phyloP scores from a whole-genome alignment of 2,888 invertebrate genomes.

The Phyllotreta cruciferae region DNA sequence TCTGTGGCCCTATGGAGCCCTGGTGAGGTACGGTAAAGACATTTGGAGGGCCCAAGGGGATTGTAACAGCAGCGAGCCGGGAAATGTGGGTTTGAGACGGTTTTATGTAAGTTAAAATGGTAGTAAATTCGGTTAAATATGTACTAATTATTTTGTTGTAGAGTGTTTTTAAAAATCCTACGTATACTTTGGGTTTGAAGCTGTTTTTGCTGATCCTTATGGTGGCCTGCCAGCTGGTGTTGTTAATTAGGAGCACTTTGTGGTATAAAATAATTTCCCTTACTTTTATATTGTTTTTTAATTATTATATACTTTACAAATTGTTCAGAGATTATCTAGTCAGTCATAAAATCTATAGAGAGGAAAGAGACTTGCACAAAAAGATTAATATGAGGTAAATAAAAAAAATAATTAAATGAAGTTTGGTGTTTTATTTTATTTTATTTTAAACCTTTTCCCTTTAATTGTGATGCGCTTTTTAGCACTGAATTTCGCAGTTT shows the following conservation, averaged over 20 bases:
- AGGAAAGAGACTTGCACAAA: conserved; percentile 73
- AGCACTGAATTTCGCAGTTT: too few species aligned
- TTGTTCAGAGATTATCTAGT: conserved; percentile 86
- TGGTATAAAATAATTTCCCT: conserved; percentile 94
- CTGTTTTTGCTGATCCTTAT: conserved; percentile 74
- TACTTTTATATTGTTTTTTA: conserved; percentile 84
- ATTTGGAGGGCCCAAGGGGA: conserved; percentile 79
- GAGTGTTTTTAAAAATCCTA: conserved; percentile 88
- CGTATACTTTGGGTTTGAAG: conserved; percentile 75
- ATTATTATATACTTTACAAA: conserved; percentile 91
- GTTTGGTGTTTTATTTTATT: too few species aligned
- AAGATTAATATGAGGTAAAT: conserved; percentile 55
- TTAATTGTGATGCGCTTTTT: too few species aligned
- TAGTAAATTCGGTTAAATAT: too few species aligned
- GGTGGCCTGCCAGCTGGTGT: conserved; percentile 78
- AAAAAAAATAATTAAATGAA: background rate
- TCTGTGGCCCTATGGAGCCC: conserved; percentile 78
- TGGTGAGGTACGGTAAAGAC: conserved; percentile 75
- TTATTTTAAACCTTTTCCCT: too few species aligned
- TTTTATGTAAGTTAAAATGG: conserved; percentile 79
- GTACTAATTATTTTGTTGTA: conserved; percentile 61
- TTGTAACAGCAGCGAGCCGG: conserved; percentile 88
- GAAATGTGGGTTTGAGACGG: conserved; percentile 77
- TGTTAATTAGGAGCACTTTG: conserved; percentile 80
- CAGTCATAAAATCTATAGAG: conserved; percentile 81